These are phyloP conservation scores for Antitype chi DNA, from an alignment of 2,888 invertebrate species.

Conservation along the genomic window DNA sequence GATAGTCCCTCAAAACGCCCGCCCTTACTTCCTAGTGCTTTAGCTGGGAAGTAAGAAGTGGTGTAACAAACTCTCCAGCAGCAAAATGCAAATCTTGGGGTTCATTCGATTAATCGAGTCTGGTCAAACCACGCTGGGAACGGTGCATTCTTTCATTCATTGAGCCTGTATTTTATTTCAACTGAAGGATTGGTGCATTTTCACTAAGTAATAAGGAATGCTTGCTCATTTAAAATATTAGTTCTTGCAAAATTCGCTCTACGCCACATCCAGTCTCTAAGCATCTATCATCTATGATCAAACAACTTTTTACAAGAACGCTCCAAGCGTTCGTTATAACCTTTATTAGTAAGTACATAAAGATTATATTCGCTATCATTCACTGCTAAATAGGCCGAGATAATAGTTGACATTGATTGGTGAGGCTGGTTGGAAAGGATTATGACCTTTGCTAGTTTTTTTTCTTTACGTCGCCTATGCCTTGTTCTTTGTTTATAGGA, in stretches of 20 bases:
- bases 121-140: no score
- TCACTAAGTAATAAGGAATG: background rate
- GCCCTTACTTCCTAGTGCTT: no score
- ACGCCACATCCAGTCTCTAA: constrained; percentile 4
- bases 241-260: background rate
- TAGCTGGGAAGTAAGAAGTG: no score
- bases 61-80: no score
- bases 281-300: constrained; percentile 6
- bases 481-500: constrained; percentile 41
- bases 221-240: background rate
- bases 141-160: no score
- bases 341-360: background rate
- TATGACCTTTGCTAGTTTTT: constrained; percentile 56
- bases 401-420: constrained; percentile 58
- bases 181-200: background rate
- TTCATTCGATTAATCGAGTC: no score
- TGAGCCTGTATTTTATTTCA: background rate
- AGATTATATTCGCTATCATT: constrained; percentile 22
- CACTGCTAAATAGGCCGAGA: constrained; percentile 1
- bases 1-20: no score
- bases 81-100: no score
- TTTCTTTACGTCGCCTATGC: background rate
- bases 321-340: background rate
- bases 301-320: background rate
- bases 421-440: constrained; percentile 60